Percentiles rank a stretch among this genome's conserved stretches.
Conservation (phyloP, 1,140 invertebrate species). For the Agrypnia vestita region DNA sequence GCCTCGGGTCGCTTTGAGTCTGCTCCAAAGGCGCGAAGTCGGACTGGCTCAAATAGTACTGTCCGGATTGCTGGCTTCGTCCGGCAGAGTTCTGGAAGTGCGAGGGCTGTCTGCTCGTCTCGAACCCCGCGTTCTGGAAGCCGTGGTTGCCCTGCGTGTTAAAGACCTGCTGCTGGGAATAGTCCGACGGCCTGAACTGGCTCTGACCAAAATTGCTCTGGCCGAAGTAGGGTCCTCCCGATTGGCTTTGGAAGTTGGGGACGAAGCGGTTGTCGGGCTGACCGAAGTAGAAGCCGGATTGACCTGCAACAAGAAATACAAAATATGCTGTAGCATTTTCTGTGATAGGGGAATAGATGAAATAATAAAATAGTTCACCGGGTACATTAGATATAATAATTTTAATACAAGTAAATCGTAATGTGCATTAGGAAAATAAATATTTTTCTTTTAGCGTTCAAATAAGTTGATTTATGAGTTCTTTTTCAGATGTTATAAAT, state of each 20-base stretch:
- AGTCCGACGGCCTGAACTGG: conserved; percentile 49
- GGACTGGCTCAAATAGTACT: conserved; percentile 67
- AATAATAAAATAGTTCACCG: too few species aligned
- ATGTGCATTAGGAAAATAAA: too few species aligned
- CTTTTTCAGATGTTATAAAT: too few species aligned
- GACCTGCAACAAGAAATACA: conserved; percentile 54
- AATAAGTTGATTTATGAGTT: too few species aligned
- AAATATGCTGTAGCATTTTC: too few species aligned
- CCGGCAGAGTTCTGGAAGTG: conserved; percentile 70
- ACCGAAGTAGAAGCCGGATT: conserved; percentile 56
- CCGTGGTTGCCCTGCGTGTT: conserved; percentile 46
- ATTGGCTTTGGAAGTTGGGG: conserved; percentile 48
- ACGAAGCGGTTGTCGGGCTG: conserved; percentile 53
- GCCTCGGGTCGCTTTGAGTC: conserved; percentile 36
- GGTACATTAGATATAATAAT: too few species aligned
- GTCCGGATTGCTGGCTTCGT: conserved; percentile 68
- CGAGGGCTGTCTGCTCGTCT: conserved; percentile 64
- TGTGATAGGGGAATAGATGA: too few species aligned
- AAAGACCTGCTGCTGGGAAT: conserved; percentile 44
- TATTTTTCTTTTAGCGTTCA: too few species aligned
- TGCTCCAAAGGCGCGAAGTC: conserved; percentile 63
- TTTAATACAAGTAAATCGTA: too few species aligned
- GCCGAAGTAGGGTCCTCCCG: conserved; percentile 47
- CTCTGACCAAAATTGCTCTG: conserved; percentile 46
- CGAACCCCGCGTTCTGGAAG: conserved; percentile 37